Evolutionary conservation across 2,797 vertebrate genomes (phyloP).

Genomic region (Myioborus miniatus): DNA sequence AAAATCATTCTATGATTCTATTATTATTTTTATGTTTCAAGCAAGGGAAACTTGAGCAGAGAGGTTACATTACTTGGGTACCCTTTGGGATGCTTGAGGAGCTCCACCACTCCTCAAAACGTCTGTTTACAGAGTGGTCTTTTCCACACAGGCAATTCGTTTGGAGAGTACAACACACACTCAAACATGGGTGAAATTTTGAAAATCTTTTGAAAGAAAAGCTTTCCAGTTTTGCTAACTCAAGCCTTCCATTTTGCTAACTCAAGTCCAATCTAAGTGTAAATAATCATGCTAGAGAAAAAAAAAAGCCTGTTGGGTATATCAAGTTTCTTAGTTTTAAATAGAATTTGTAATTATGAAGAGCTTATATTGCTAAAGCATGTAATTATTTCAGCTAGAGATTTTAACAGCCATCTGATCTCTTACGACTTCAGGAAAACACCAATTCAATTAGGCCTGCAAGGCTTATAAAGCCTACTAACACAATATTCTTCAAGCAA

Average conservation of each 20-base stretch:
- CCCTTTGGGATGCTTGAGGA: background rate
- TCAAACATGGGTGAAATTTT: background rate
- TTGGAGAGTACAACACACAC: background rate
- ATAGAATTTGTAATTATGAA: background rate
- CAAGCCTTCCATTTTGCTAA: background rate
- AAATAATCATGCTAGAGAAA: background rate
- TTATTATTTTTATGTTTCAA: background rate
- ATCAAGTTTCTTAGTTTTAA: background rate
- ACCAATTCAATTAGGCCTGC: background rate
- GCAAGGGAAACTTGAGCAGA: background rate
- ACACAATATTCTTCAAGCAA: background rate
- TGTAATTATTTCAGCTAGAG: background rate
- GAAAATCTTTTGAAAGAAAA: background rate
- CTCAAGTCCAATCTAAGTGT: background rate
- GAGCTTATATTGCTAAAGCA: background rate
- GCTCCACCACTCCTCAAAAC: background rate
- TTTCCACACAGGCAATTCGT: background rate
- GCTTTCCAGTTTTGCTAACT: background rate
- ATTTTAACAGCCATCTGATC: background rate
- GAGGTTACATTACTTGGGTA: background rate
- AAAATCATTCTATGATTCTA: background rate
- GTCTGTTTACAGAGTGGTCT: background rate
- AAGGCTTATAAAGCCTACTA: background rate
- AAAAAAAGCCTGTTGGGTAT: accelerated
- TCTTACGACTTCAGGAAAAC: background rate